Conservation (phyloP, 2,888 invertebrate species). For the Hipparchia semele region DNA sequence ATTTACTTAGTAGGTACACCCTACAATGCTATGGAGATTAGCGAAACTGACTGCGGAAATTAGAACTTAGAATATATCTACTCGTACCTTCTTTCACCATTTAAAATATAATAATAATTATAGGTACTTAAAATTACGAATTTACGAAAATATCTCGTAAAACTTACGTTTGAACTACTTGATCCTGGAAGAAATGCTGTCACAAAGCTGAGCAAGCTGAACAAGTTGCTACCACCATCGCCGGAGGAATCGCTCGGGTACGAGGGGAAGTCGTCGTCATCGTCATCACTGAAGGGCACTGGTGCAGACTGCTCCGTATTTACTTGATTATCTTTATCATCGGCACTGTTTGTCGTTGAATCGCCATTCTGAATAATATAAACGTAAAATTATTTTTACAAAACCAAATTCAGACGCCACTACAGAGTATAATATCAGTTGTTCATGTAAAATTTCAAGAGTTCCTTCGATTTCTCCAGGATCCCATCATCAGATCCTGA, state of each 20-base stretch:
- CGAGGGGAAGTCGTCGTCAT: conserved; percentile 55
- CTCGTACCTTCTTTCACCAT: no score
- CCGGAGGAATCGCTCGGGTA: conserved; percentile 40
- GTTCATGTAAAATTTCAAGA: no score
- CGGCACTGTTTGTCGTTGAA: not conserved
- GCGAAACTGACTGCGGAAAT: no score
- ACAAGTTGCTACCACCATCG: conserved; percentile 63
- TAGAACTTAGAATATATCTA: no score
- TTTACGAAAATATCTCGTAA: not conserved
- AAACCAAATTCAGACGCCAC: no score
- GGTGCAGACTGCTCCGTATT: conserved; percentile 31
- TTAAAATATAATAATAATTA: no score
- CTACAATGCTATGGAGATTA: no score
- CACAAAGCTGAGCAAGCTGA: conserved; percentile 64
- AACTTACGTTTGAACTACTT: conserved; percentile 40
- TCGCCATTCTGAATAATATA: conserved; percentile 20
- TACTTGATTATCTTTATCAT: conserved; percentile 5
- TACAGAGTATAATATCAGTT: no score
- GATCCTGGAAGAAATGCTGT: conserved; percentile 62
- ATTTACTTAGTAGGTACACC: no score
- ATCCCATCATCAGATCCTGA: no score
- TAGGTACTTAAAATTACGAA: not conserved
- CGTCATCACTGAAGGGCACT: conserved; percentile 49
- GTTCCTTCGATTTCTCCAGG: no score
- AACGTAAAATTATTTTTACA: no score